These are phyloP conservation scores for Mixornis gularis DNA, from an alignment of 2,113 vertebrate species.

Conservation along the genomic window DNA sequence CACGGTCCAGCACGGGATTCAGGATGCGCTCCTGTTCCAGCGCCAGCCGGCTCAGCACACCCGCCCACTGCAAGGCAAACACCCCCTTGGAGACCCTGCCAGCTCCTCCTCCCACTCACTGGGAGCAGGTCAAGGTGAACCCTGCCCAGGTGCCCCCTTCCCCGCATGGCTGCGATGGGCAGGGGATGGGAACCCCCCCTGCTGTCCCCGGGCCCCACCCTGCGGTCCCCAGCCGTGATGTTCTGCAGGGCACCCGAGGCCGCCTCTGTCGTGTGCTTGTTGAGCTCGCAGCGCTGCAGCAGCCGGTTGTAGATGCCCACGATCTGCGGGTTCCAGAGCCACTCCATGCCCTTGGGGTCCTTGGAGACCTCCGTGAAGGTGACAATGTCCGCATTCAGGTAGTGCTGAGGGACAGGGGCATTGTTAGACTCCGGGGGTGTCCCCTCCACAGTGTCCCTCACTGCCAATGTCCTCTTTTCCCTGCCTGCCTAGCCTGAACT, in stretches of 20 bases:
- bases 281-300: conserved; percentile 82
- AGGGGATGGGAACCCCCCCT: fast-evolving
- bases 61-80: conserved; percentile 77
- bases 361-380: conserved; percentile 85
- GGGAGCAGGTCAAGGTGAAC: fast-evolving
- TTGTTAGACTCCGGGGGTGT: fast-evolving
- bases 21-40: conserved; percentile 90
- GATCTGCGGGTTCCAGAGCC: conserved; percentile 93
- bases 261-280: conserved; percentile 80
- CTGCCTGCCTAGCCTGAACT: not conserved
- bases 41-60: conserved; percentile 83
- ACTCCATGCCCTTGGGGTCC: conserved; percentile 88
- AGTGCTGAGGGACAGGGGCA: conserved; percentile 16
- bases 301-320: conserved; percentile 84
- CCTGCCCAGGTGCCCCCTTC: not conserved
- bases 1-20: conserved; percentile 83
- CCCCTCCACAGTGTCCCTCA: fast-evolving
- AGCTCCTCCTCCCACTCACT: fast-evolving
- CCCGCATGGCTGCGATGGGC: fast-evolving
- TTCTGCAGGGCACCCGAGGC: conserved; percentile 90
- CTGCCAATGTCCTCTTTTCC: not conserved
- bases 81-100: not conserved
- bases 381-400: conserved; percentile 77
- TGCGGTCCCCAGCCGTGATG: conserved; percentile 85
- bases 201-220: conserved; percentile 64